phyloP scores from a whole-genome alignment of 2,888 invertebrate species.

The Smittia sp. region DNA sequence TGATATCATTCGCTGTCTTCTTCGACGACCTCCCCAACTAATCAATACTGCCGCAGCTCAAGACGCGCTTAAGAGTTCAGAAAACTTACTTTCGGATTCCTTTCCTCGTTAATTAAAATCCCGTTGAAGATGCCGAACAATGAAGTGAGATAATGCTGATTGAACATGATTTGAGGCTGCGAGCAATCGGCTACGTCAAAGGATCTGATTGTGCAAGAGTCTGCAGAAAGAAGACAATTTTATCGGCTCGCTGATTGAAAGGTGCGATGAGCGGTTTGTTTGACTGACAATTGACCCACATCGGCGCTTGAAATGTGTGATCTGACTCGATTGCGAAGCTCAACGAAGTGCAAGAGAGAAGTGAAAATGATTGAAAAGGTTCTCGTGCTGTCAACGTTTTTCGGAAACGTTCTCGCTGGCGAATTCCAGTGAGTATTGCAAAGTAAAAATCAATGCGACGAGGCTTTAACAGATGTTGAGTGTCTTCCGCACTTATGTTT shows the following conservation, averaged over 20 bases:
- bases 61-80: not conserved
- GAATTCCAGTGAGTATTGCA: conserved; percentile 52
- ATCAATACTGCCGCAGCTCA: conserved; percentile 2
- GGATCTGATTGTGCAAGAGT: not conserved
- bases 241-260: not conserved
- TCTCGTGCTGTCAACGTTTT: conserved; percentile 49
- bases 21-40: not conserved
- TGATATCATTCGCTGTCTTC: not conserved
- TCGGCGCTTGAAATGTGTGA: not conserved
- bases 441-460: conserved; percentile 2
- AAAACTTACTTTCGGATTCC: not conserved
- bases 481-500: conserved; percentile 15
- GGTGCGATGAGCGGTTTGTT: not conserved
- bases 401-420: conserved; percentile 49
- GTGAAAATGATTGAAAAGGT: not conserved
- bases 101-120: not conserved
- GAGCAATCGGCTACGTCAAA: not conserved
- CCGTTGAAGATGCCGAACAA: not conserved
- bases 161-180: not conserved
- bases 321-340: not conserved
- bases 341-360: too few species aligned
- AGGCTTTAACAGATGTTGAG: conserved; percentile 14
- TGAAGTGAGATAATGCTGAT: conserved; percentile 10
- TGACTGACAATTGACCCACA: conserved; percentile 5
- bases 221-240: not conserved